These are phyloP conservation scores for Psophia crepitans DNA, from an alignment of 2,113 vertebrate species.

Conservation along the genomic window DNA sequence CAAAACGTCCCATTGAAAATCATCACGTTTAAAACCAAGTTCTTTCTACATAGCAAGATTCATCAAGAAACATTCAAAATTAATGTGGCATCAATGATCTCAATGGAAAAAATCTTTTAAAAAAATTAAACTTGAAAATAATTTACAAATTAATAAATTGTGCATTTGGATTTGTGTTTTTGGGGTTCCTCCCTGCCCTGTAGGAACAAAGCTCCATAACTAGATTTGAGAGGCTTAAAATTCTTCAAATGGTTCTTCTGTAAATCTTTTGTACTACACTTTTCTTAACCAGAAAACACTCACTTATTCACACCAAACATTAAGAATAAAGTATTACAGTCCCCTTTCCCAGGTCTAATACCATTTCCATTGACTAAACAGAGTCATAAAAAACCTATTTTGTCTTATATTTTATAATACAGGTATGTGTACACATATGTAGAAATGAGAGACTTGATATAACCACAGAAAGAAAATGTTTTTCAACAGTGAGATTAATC, in stretches of 20 bases:
- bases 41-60: background rate
- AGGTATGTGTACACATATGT: rapidly evolving
- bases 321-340: background rate
- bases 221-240: background rate
- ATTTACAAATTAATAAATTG: background rate
- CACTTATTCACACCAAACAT: background rate
- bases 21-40: background rate
- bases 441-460: background rate
- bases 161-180: background rate
- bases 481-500: background rate
- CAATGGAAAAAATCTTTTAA: background rate
- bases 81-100: background rate
- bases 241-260: background rate
- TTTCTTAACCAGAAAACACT: background rate
- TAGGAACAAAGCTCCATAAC: background rate
- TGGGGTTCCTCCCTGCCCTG: no score
- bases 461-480: background rate
- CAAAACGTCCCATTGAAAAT: background rate
- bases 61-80: background rate
- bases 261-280: background rate
- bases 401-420: background rate
- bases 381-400: background rate
- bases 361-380: rapidly evolving
- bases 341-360: background rate
- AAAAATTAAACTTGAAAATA: background rate